A percentile compares a stretch with the other conserved stretches of the same genome.
Conservation (phyloP, 2,797 vertebrate species). For the Zenarchopterus dispar region DNA sequence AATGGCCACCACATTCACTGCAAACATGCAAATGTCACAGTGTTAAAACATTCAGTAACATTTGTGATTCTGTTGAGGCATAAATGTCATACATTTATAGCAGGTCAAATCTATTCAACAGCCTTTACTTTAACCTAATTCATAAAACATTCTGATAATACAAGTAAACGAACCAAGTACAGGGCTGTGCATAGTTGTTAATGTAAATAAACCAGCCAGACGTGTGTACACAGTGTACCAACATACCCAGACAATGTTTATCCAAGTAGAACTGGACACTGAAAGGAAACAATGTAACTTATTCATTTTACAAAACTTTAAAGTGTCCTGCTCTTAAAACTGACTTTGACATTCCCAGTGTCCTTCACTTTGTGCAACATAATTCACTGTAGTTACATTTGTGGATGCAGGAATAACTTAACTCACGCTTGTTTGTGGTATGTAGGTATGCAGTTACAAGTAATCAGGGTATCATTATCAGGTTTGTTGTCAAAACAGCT, state of each 20-base stretch:
- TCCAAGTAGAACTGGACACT: slow-evolving; percentile 44
- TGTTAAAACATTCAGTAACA: not conserved
- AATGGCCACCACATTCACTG: slow-evolving; percentile 92
- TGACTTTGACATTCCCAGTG: slow-evolving; percentile 11
- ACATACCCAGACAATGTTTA: slow-evolving; percentile 52
- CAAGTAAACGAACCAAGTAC: too few relatives aligned
- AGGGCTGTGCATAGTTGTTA: not conserved
- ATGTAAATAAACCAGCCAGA: slow-evolving; percentile 9
- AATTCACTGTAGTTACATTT: slow-evolving; percentile 7
- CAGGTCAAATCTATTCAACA: too few relatives aligned
- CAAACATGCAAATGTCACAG: slow-evolving; percentile 44
- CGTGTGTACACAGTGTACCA: slow-evolving; percentile 22
- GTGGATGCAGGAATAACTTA: not conserved
- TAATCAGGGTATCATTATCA: too few relatives aligned
- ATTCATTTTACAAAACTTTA: slow-evolving; percentile 17
- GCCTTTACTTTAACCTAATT: too few relatives aligned
- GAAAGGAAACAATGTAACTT: slow-evolving; percentile 16
- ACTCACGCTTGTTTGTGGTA: not conserved
- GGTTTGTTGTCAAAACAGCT: too few relatives aligned
- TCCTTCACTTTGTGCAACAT: not conserved
- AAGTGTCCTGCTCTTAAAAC: slow-evolving; percentile 9
- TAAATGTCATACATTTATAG: too few relatives aligned
- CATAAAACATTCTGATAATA: too few relatives aligned
- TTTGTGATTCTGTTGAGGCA: too few relatives aligned
- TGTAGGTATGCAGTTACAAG: too few relatives aligned